A percentile compares a stretch with the other conserved stretches of the same genome.
Conservation (phyloP, 2,888 invertebrate genomes). For the Zaprionus bogoriensis region DNA sequence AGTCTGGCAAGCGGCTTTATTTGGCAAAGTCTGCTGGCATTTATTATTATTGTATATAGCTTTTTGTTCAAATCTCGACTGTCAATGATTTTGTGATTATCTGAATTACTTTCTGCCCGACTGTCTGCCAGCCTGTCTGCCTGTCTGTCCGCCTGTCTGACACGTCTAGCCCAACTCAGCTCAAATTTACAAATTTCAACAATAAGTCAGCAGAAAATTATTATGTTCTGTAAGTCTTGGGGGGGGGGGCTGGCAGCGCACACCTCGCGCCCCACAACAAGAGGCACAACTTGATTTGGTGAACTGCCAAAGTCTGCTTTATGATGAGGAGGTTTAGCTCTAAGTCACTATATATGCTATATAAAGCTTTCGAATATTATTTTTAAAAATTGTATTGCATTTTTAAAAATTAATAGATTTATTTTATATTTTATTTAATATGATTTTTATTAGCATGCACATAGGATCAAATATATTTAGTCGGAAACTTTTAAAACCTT, state of each 20-base stretch:
- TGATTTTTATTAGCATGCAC: too few relatives aligned
- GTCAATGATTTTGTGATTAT: conserved; percentile 66
- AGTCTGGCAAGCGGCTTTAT: conserved; percentile 22
- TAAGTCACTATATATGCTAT: too few relatives aligned
- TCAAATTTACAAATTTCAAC: conserved; percentile 75
- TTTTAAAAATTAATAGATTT: too few relatives aligned
- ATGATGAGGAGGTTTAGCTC: neutral
- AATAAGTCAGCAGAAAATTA: conserved; percentile 74
- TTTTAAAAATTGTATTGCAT: too few relatives aligned
- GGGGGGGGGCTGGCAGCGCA: conserved; percentile 7
- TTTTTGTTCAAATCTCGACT: conserved; percentile 46
- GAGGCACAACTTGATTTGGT: neutral
- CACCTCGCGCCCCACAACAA: conserved; percentile 14
- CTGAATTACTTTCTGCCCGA: conserved; percentile 38
- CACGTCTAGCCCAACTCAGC: conserved; percentile 54
- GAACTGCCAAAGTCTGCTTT: neutral
- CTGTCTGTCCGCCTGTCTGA: conserved; percentile 24
- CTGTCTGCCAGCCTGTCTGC: conserved; percentile 11
- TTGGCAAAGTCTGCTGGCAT: conserved; percentile 35
- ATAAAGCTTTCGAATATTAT: too few relatives aligned
- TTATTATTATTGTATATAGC: conserved; percentile 47
- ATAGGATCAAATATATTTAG: too few relatives aligned
- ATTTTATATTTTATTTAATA: too few relatives aligned
- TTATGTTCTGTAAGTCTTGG: conserved; percentile 46
- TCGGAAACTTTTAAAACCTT: too few relatives aligned